Base-by-base conservation (phyloP, 2,888 invertebrate genomes). In the Drosophila greeni region DNA sequence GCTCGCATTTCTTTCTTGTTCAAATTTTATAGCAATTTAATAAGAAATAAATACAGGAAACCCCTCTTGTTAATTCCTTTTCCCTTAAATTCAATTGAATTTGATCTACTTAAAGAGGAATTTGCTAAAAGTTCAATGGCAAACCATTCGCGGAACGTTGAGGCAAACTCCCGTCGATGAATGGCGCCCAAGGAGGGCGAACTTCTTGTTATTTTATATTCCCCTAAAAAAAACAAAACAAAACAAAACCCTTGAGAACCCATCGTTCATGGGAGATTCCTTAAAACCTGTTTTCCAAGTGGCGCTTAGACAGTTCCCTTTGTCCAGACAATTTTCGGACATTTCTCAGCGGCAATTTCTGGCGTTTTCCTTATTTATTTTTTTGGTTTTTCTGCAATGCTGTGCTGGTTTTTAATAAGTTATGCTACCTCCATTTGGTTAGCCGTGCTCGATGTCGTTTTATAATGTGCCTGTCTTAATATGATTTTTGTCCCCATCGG, bases 391-490 rank as follows among this genome's bases (percentile, higher is more conserved):
- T 6, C 11, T 5, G 24, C 14, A 24, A 61, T 70, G 72, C 39
- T 71, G 18, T 31, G 70, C 53, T 80, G 66, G 34, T 66, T 62
- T 85, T 86, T 85, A 86, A 86, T 86, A 85, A 85, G 85, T 85
- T 86, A 86, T 85, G 29, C 29, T 29, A 29, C 29, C 29, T 29
- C 29, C 29, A 29, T 29, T 29, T 29, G 29, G 29, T 29, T 29
- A 29, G 29, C 29, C 29, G 29, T 53, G 45, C 57, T 62, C 49
- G 36, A 75, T 73, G 73, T 74, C 76, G 77, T 80, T 84, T 87
- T 85, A 86, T 86, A 76, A 85, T 85, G 87, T 87, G 86, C 73
- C 78, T 58, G 80, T 73, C 79, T 86, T 85, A 85, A 87, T 87
- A 86, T 86, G 82, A 87, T 77, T 86, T 87, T 86, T 85, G 86